Evolutionary conservation across 2,888 invertebrate genomes (phyloP).

Genomic region (Criorhina ranunculi): DNA sequence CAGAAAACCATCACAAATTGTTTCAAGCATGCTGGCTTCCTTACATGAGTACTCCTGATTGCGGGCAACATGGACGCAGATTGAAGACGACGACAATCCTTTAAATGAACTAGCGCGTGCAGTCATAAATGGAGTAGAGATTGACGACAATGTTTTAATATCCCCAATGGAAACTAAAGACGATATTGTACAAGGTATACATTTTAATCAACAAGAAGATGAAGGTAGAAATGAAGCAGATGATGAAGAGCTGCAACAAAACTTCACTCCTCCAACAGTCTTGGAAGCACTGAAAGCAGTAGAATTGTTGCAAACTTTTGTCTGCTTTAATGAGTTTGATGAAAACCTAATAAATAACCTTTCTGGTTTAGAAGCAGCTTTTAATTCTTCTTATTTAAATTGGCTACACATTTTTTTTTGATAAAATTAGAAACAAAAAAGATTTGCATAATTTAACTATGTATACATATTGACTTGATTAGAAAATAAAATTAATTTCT

Average conservation of each 20-base stretch:
- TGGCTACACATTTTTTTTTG: neutral
- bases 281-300: constrained; percentile 23
- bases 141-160: constrained; percentile 20
- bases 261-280: too few relatives aligned
- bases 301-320: too few relatives aligned
- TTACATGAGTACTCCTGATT: constrained; percentile 9
- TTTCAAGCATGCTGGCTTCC: constrained; percentile 9
- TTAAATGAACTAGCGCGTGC: neutral
- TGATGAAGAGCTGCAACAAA: constrained; percentile 14
- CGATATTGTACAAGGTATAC: constrained; percentile 19
- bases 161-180: constrained; percentile 23
- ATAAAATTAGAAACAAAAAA: neutral
- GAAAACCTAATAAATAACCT: too few relatives aligned
- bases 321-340: constrained; percentile 30
- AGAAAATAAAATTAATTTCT: neutral
- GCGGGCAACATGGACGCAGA: neutral
- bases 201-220: too few relatives aligned
- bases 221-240: too few relatives aligned
- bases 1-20: constrained; percentile 2
- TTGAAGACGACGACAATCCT: neutral
- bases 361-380: constrained; percentile 25
- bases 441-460: neutral
- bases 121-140: constrained; percentile 2
- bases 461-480: neutral
- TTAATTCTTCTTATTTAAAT: constrained; percentile 1